These are phyloP conservation scores for Chelonus formosanus DNA, from an alignment of 2,888 invertebrate species.

Conservation along the genomic window DNA sequence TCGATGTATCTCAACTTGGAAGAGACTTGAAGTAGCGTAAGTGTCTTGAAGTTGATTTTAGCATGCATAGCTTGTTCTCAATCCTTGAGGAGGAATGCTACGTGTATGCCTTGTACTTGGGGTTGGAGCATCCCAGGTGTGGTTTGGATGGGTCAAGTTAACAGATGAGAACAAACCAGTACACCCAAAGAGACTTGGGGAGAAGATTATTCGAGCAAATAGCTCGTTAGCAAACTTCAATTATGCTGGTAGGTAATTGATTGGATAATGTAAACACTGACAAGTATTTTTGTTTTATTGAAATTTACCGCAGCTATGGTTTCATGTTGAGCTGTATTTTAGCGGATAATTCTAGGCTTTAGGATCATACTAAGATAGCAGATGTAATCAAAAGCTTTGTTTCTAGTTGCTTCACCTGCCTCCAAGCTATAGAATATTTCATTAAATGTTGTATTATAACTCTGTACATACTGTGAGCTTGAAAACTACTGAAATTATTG, in stretches of 20 bases:
- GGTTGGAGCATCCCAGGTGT: constrained; percentile 5
- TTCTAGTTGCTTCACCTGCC: constrained; percentile 10
- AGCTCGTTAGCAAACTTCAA: too few relatives aligned
- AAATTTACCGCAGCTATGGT: too few relatives aligned
- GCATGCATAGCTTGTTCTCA: neutral
- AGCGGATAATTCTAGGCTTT: too few relatives aligned
- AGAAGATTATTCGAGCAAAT: neutral
- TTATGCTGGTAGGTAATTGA: neutral
- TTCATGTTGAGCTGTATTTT: too few relatives aligned
- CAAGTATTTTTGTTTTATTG: neutral
- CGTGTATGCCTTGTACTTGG: constrained; percentile 2
- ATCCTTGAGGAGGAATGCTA: neutral
- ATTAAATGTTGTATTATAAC: constrained; percentile 11
- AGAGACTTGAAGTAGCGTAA: constrained; percentile 4
- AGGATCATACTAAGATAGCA: neutral
- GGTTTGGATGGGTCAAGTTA: constrained; percentile 22
- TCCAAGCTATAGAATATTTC: constrained; percentile 10
- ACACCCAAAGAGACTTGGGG: constrained; percentile 9
- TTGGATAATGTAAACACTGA: constrained; percentile 1
- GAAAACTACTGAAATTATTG: constrained; percentile 5
- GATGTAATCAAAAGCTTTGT: constrained; percentile 13
- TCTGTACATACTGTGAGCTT: too few relatives aligned
- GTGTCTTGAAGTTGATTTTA: constrained; percentile 11
- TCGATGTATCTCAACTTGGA: constrained; percentile 12
- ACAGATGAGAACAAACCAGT: constrained; percentile 9